Percentiles rank a stretch among this genome's conserved stretches.
Conservation (phyloP, 2,797 vertebrate species). For the Limnodromus scolopaceus region DNA sequence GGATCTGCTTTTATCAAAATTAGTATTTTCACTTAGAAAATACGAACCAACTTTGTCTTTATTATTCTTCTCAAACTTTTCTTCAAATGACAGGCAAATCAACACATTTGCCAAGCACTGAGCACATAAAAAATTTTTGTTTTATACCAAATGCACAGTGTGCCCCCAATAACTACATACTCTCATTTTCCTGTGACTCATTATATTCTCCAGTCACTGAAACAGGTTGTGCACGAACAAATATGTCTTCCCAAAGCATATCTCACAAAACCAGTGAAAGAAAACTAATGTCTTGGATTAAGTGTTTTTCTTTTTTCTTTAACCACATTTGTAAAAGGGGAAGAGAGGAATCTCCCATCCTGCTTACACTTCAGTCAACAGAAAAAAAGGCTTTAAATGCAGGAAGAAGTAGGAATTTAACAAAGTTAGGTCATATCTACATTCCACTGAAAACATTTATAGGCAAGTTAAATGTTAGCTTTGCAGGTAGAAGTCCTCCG, state of each 20-base stretch:
- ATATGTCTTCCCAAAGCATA: neutral
- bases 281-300: neutral
- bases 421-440: neutral
- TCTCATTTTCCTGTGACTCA: neutral
- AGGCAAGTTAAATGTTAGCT: neutral
- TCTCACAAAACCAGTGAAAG: neutral
- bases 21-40: neutral
- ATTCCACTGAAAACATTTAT: neutral
- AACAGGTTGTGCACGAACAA: neutral
- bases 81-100: neutral
- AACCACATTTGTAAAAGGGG: neutral
- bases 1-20: neutral
- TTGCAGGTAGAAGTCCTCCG: neutral
- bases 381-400: neutral
- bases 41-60: neutral
- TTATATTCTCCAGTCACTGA: neutral
- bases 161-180: neutral
- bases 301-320: neutral
- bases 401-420: neutral
- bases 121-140: neutral
- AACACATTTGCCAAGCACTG: neutral
- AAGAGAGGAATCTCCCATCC: neutral
- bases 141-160: neutral
- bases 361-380: neutral
- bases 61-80: neutral